These are phyloP conservation scores for Cairina moschata DNA, from an alignment of 2,113 vertebrate genomes.

Conservation along the genomic window DNA sequence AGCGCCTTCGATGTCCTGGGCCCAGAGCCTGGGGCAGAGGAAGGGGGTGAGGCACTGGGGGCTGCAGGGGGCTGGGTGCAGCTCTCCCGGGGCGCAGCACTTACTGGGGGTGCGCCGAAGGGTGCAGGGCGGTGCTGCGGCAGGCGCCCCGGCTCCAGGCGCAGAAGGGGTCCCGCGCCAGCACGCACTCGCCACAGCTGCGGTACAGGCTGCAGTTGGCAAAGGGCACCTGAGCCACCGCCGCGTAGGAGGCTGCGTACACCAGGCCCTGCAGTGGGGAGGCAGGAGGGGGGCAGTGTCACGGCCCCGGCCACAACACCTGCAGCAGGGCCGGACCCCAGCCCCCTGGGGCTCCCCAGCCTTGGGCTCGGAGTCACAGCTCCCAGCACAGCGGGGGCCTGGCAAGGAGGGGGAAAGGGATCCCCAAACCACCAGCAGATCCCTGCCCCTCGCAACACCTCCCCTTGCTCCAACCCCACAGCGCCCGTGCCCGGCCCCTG, in stretches of 20 bases:
- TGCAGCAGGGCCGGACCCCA: neutral
- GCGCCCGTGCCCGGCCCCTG: accelerated
- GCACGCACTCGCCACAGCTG: constrained; percentile 93
- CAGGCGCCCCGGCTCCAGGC: constrained; percentile 87
- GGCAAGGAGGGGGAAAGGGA: neutral
- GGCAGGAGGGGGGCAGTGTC: accelerated
- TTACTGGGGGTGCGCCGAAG: constrained; percentile 47
- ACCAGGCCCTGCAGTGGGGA: constrained; percentile 79
- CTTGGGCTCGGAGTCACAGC: neutral
- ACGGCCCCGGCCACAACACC: accelerated
- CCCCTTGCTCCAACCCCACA: accelerated
- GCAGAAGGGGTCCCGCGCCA: constrained; percentile 94
- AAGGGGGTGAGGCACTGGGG: neutral
- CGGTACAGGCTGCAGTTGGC: constrained; percentile 93
- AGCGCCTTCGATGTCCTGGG: constrained; percentile 87
- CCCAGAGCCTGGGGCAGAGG: constrained; percentile 78
- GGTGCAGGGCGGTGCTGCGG: constrained; percentile 35
- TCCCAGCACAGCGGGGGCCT: neutral
- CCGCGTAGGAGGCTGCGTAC: constrained; percentile 85
- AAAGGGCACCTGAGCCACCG: constrained; percentile 87
- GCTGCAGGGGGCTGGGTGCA: accelerated
- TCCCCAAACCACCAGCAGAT: neutral
- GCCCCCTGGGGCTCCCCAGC: neutral
- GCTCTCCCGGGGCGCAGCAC: neutral
- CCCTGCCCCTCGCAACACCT: neutral